phyloP scores from a whole-genome alignment of 2,888 invertebrate genomes.

The Drosophila paramelanica region DNA sequence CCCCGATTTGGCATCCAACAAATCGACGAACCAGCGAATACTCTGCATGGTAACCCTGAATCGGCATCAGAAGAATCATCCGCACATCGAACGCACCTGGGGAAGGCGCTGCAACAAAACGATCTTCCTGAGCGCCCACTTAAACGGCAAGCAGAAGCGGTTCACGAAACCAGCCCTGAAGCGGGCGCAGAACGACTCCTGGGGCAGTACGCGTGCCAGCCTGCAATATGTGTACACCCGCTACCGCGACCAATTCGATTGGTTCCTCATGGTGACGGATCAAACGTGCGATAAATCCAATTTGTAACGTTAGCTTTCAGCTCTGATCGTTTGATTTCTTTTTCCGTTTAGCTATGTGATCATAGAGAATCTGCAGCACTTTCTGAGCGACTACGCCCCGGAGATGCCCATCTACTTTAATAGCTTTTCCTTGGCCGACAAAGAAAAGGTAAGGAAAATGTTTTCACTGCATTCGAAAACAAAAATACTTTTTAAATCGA shows the following conservation, averaged over 20 bases:
- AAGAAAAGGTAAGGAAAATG: slow-evolving; percentile 78
- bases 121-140: slow-evolving; percentile 92
- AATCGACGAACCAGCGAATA: slow-evolving; percentile 86
- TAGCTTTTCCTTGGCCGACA: slow-evolving; percentile 89
- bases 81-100: slow-evolving; percentile 97
- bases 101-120: slow-evolving; percentile 94
- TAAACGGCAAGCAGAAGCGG: background rate
- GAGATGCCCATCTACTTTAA: slow-evolving; percentile 94
- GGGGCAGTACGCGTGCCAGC: slow-evolving; percentile 98
- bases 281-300: slow-evolving; percentile 92
- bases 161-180: no score
- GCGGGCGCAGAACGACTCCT: slow-evolving; percentile 89
- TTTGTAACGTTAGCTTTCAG: background rate
- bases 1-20: no score
- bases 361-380: slow-evolving; percentile 96
- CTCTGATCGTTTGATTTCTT: background rate
- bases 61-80: slow-evolving; percentile 92
- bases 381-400: slow-evolving; percentile 90
- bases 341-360: slow-evolving; percentile 91
- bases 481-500: no score
- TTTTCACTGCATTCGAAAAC: no score
- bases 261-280: slow-evolving; percentile 99
- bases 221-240: slow-evolving; percentile 94
- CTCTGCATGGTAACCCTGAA: slow-evolving; percentile 98
- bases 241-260: slow-evolving; percentile 93